Base-by-base conservation (phyloP, 2,113 vertebrate genomes). In the Emydocephalus ijimae region DNA sequence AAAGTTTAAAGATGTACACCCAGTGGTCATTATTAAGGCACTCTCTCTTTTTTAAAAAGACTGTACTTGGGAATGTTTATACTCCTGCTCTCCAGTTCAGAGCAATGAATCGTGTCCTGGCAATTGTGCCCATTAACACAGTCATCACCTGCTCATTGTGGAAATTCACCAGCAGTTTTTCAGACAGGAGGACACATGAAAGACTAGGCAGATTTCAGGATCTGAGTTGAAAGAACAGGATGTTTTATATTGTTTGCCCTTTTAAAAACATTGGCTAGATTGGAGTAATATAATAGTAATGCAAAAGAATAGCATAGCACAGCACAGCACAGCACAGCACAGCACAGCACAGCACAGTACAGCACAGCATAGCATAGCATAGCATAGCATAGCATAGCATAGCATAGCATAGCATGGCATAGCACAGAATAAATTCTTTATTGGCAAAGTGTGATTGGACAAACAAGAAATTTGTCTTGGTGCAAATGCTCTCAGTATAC, bases 11-110 rank as follows among this genome's bases (percentile, higher is more conserved):
- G 39, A 86, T 95, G 94, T 92, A 59, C 57, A 59, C 21, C n/a
- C 81, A 45, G 24, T 92, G 91, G 91, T 94, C 92, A 93, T 95
- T 96, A 95, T 94, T 92, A 97, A 91, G 91, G 59, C 92, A 88
- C 93, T 64, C 26, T 90, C 89, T 64, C 24, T 52, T 29, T 90
- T 48, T 55, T 52, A 14, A 90, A 90, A 90, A 34, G 21, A 39
- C 2, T 39, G 18, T 45, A 26, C n/a, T 26, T 26, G 24, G 45
- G n/a, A 88, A 8, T 21, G 69, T 74, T 43, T 85, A 43, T 55
- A 21, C n/a, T 29, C n/a, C 48, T 56, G 20, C 11, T 57, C 52
- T 48, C 87, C 34, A 57, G 20, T 55, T 85, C 20, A 61, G 54
- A 14, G 12, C 48, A 74, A 55, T 18, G 39, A 48, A 61, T 50